Evolutionary conservation across 2,797 vertebrate genomes (phyloP).

Genomic region (Stomatorhinus walkeri): DNA sequence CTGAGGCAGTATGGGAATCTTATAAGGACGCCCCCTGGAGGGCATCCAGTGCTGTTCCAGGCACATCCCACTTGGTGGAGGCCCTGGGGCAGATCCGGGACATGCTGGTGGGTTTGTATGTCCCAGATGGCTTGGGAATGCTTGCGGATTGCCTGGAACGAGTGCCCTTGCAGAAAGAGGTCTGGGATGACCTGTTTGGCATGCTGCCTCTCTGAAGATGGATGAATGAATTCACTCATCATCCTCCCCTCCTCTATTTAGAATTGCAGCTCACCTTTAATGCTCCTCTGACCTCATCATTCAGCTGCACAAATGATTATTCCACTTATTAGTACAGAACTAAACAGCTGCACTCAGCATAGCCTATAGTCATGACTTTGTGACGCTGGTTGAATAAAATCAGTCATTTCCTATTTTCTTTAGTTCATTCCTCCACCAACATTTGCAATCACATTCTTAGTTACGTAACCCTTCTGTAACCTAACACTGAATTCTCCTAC

Average conservation of each 20-base stretch:
- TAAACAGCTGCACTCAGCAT: background rate
- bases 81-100: background rate
- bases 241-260: background rate
- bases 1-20: background rate
- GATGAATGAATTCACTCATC: background rate
- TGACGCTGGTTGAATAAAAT: background rate
- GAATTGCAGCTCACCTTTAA: background rate
- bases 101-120: background rate
- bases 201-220: background rate
- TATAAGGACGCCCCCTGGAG: background rate
- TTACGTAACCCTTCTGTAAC: background rate
- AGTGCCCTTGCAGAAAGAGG: background rate
- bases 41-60: background rate
- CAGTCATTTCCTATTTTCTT: background rate
- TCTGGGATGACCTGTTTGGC: background rate
- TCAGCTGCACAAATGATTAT: background rate
- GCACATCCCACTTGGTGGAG: background rate
- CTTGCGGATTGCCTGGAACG: background rate
- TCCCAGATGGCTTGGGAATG: background rate
- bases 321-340: background rate
- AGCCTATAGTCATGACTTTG: background rate
- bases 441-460: background rate
- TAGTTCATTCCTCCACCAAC: background rate
- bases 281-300: background rate
- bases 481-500: background rate